Conservation (phyloP, 2,113 vertebrate genomes). For the Stigmatopora nigra region DNA sequence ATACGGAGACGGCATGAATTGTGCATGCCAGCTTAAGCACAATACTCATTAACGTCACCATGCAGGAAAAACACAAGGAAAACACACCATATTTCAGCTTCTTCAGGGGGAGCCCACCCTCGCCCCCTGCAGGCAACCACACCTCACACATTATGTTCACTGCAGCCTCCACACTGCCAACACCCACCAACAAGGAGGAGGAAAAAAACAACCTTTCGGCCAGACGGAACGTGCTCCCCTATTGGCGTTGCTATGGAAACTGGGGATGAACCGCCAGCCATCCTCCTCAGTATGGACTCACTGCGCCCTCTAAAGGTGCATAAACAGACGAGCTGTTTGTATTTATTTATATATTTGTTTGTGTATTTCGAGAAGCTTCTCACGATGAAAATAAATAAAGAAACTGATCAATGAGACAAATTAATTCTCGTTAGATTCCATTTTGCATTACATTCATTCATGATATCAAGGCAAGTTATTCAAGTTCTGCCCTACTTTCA, state of each 20-base stretch:
- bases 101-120: neutral
- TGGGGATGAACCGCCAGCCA: constrained; percentile 29
- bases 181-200: constrained; percentile 16
- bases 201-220: constrained; percentile 19
- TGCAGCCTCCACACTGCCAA: constrained; percentile 41
- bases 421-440: neutral
- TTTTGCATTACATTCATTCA: no score
- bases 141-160: constrained; percentile 54
- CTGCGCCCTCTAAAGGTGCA: constrained; percentile 49
- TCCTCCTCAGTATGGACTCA: constrained; percentile 7
- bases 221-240: constrained; percentile 27
- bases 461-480: constrained; percentile 5
- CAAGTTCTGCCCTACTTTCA: constrained; percentile 39
- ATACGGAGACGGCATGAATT: constrained; percentile 16
- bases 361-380: constrained; percentile 64
- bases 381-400: constrained; percentile 40
- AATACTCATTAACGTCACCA: constrained; percentile 25
- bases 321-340: constrained; percentile 54
- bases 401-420: neutral
- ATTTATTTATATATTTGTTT: constrained; percentile 2
- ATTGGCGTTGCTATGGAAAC: constrained; percentile 66
- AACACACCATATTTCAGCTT: constrained; percentile 1
- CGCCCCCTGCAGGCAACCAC: constrained; percentile 33
- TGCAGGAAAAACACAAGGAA: constrained; percentile 4
- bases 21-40: constrained; percentile 17